Evolutionary conservation across 2,888 invertebrate genomes (phyloP).

Genomic region (Harpalus rubripes): DNA sequence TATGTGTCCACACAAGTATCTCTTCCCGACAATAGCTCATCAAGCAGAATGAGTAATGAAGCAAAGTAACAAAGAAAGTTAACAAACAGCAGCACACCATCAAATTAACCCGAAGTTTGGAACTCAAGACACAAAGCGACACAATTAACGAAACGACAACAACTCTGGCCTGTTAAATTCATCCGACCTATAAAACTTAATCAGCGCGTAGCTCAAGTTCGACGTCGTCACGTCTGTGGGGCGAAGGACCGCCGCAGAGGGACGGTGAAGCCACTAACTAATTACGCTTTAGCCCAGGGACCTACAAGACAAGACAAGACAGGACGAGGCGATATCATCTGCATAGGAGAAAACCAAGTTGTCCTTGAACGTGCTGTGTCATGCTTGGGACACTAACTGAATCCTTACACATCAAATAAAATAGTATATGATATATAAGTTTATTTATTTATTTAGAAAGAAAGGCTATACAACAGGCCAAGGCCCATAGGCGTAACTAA

Average conservation of each 20-base stretch:
- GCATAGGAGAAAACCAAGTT: not conserved
- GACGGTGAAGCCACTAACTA: conserved; percentile 4
- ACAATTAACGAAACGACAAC: conserved; percentile 55
- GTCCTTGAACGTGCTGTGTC: not conserved
- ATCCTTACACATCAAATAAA: not conserved
- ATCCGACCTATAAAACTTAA: conserved; percentile 57
- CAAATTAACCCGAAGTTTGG: conserved; percentile 19
- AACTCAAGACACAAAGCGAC: conserved; percentile 51
- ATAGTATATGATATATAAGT: no score
- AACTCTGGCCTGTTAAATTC: conserved; percentile 46
- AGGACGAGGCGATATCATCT: not conserved
- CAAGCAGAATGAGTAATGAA: conserved; percentile 42
- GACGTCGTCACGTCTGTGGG: conserved; percentile 44
- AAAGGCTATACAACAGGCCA: no score
- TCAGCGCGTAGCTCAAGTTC: conserved; percentile 55
- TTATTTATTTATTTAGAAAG: no score
- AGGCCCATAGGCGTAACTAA: no score
- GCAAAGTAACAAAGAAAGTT: conserved; percentile 41
- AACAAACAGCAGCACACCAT: conserved; percentile 47
- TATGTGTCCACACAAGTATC: conserved; percentile 9
- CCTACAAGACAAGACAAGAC: not conserved
- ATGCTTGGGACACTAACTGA: not conserved
- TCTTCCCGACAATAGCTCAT: conserved; percentile 29
- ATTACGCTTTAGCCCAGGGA: not conserved
- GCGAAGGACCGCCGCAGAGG: conserved; percentile 1